Base-by-base conservation (phyloP, 2,113 vertebrate genomes). In the Fulica atra region DNA sequence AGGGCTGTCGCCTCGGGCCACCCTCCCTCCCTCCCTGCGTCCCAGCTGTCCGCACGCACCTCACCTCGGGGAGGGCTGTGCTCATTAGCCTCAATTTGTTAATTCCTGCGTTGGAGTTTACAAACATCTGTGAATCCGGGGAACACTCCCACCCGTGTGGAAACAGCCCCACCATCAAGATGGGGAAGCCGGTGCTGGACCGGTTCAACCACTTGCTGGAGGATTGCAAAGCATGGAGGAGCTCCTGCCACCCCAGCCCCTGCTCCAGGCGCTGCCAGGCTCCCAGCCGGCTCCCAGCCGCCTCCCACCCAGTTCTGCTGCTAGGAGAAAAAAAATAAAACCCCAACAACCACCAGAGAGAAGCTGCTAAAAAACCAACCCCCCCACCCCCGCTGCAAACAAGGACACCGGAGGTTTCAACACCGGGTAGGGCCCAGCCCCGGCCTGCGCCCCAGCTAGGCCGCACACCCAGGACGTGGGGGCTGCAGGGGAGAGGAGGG, bases 31-130 rank as follows among this genome's bases (percentile, higher is more conserved):
- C 15, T 87, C 65, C 51, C 81, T 6, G 60, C 50, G 3, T 25
- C 68, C 61, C 26, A 2, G 51, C 73, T 76, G 61, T 56, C 91
- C 66, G 2, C 0, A 25, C 70, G 0, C 93, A 89, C 73, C 73
- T 51, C 16, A 89, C 73, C 73, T 51, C 16, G 10, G 63, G 66
- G 50, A 93, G 48, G 38, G 86, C 92, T 44, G 72, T 11, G 56
- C 92, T 90, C 69, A 74, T 94, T 92, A 95, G 24, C 81, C 81
- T 42, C 46, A 66, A 63, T 95, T 94, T 96, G 91, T 88, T 95
- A 93, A 93, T 93, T 95, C 94, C 91, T 94, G 94, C 38, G 7
- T 91, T 7, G 86, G 86, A 95, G 96, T 93, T 97, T 95, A 96
- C 95, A 95, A 97, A 96, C 95, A 96, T 25, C 83, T 78, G 69